Conservation (phyloP, 2,888 invertebrate species). For the Clostera curtula region DNA sequence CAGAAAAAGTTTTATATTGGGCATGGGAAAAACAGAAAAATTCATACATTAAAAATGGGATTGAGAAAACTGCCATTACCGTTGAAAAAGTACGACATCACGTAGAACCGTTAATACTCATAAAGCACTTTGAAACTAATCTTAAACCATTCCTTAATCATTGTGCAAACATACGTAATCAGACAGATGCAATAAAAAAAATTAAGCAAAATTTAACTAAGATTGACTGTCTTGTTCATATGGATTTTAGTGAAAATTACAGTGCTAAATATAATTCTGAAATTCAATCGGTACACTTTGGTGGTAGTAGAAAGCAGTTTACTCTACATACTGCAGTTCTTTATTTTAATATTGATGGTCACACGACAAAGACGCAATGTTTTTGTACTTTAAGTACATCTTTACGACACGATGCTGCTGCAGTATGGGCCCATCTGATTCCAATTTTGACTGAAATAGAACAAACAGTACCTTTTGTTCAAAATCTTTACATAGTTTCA, state of each 20-base stretch:
- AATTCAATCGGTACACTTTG: slow-evolving; percentile 9
- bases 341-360: slow-evolving; percentile 8
- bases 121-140: slow-evolving; percentile 2
- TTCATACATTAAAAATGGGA: slow-evolving; percentile 6
- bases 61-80: slow-evolving; percentile 9
- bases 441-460: slow-evolving; percentile 13
- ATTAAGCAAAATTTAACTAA: slow-evolving; percentile 5
- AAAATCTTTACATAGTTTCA: slow-evolving; percentile 9
- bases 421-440: slow-evolving; percentile 13
- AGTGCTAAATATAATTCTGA: slow-evolving; percentile 7
- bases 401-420: slow-evolving; percentile 12
- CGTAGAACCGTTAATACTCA: slow-evolving; percentile 3
- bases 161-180: slow-evolving; percentile 4
- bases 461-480: slow-evolving; percentile 6
- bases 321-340: slow-evolving; percentile 10
- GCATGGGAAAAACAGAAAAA: slow-evolving; percentile 8
- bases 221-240: slow-evolving; percentile 6
- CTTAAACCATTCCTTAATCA: not conserved
- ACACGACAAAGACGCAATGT: slow-evolving; percentile 7
- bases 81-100: slow-evolving; percentile 6
- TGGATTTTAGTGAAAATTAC: slow-evolving; percentile 9
- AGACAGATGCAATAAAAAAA: slow-evolving; percentile 4
- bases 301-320: slow-evolving; percentile 8
- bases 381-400: slow-evolving; percentile 11
- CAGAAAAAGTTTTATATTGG: slow-evolving; percentile 7